Evolutionary conservation across 2,888 invertebrate species (phyloP), one percentile per base, ranked within the genome.

Genomic region (Lepas anatifera): DNA sequence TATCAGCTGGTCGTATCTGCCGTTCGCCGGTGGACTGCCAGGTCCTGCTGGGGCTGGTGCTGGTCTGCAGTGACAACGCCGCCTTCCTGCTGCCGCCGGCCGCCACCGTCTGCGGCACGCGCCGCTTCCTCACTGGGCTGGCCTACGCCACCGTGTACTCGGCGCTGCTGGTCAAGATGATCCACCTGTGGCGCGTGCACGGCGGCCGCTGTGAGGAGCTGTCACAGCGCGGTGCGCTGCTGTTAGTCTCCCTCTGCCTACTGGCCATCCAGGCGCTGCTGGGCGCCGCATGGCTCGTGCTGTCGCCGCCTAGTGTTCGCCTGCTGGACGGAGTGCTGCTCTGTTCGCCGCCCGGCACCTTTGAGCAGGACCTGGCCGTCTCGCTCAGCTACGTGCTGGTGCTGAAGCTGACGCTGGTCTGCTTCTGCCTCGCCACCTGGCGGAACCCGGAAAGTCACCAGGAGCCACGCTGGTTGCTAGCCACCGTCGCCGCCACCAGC

Each of bases 381-480:
- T 81, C 81, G 0, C 76, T 80, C 29, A 75, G 79, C 8, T 81
- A 80, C 72, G 77, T 80, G 66, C 80, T 81, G 78, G 76, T 80
- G 27, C 76, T 81, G 27, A 72, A 78, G 37, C 75, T 81, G 29
- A 78, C 78, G 18, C 74, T 80, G n/a, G 73, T 80, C 22, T 32
- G 58, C 32, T 78, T 81, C 70, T 78, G 80, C 6, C 71, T 78
- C 11, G 75, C 77, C 48, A 78, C 80, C 1, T 80, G 79, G 76
- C 77, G 77, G 46, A 76, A 77, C 71, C 76, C 76, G 27, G 79
- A 79, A 72, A 80, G 79, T 73, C 77, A 78, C 71, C 76, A 76
- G 18, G 81, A 81, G 72, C 76, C 78, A 8, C 76, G 80, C 48
- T 81, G 80, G 80, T 78, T 81, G 58, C 74, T 80, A 50, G 77